A percentile compares a stretch with the other conserved stretches of the same genome.
These are phyloP conservation scores for Leptinotarsa haldemani DNA, from an alignment of 2,888 invertebrate species.

Conservation along the genomic window DNA sequence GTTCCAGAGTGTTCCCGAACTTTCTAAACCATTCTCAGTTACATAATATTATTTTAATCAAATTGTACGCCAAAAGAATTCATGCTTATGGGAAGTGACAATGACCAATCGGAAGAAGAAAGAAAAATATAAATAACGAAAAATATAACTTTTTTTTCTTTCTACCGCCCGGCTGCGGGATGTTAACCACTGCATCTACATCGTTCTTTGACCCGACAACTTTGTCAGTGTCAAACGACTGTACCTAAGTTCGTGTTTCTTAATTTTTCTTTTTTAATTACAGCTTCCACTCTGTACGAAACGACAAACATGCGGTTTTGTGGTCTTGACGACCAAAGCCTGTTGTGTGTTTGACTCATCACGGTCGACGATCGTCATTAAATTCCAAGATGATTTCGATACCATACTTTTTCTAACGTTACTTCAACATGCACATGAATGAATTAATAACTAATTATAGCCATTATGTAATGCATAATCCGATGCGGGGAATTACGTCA, in stretches of 20 bases:
- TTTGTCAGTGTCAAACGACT: too few relatives aligned
- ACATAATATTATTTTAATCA: too few relatives aligned
- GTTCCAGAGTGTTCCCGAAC: too few relatives aligned
- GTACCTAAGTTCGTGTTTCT: background rate
- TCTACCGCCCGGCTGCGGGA: too few relatives aligned
- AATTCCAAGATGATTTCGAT: slow-evolving; percentile 10
- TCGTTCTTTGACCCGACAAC: too few relatives aligned
- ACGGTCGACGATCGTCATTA: background rate
- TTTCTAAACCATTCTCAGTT: too few relatives aligned
- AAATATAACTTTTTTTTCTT: too few relatives aligned
- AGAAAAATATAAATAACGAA: too few relatives aligned
- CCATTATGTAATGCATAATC: slow-evolving; percentile 26
- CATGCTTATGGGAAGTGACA: too few relatives aligned
- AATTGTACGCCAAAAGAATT: too few relatives aligned
- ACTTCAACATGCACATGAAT: slow-evolving; percentile 17
- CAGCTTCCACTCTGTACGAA: background rate
- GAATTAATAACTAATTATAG: slow-evolving; percentile 35
- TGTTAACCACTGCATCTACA: too few relatives aligned
- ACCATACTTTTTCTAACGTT: slow-evolving; percentile 9
- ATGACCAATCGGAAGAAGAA: too few relatives aligned
- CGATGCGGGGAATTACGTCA: slow-evolving; percentile 22
- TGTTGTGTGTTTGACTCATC: slow-evolving; percentile 1
- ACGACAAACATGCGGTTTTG: background rate
- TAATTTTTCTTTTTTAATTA: background rate
- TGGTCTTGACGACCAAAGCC: background rate